Percentiles rank a stretch among this genome's conserved stretches.
Evolutionary conservation across 1,140 invertebrate genomes (phyloP).

Genomic region (Leptinotarsa defecta): DNA sequence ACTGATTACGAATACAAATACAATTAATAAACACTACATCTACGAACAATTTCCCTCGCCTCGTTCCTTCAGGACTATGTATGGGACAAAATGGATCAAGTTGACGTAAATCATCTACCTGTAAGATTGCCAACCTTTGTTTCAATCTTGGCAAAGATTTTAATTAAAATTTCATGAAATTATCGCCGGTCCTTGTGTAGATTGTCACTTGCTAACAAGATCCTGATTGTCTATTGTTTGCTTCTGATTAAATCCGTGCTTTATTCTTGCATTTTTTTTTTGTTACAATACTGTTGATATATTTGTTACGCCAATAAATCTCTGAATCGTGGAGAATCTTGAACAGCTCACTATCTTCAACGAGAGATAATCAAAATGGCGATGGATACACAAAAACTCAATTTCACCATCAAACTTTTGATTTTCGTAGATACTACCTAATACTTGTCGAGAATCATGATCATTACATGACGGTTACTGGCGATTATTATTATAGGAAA

Average conservation of each 20-base stretch:
- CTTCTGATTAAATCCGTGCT: conserved; percentile 30
- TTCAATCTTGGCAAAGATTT: conserved; percentile 24
- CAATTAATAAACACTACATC: conserved; percentile 3
- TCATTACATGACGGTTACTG: no score
- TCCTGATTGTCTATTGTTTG: conserved; percentile 32
- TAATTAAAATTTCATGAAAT: conserved; percentile 35
- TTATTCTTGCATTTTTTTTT: no score
- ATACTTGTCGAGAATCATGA: no score
- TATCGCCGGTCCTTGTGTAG: conserved; percentile 27
- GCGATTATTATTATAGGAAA: no score
- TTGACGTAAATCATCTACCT: conserved; percentile 5
- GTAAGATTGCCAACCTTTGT: conserved; percentile 8
- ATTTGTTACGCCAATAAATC: no score
- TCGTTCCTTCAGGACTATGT: background rate
- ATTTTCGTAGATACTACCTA: no score
- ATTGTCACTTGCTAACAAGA: conserved; percentile 33
- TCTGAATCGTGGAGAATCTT: no score
- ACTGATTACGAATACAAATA: background rate
- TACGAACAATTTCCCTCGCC: conserved; percentile 7
- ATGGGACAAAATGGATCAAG: conserved; percentile 3
- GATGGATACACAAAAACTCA: no score
- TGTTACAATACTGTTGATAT: no score
- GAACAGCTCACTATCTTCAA: no score
- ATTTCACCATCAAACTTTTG: no score
- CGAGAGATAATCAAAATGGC: no score